phyloP scores from a whole-genome alignment of 92 coral and sea anemone species.

The Porites cylindrica region DNA sequence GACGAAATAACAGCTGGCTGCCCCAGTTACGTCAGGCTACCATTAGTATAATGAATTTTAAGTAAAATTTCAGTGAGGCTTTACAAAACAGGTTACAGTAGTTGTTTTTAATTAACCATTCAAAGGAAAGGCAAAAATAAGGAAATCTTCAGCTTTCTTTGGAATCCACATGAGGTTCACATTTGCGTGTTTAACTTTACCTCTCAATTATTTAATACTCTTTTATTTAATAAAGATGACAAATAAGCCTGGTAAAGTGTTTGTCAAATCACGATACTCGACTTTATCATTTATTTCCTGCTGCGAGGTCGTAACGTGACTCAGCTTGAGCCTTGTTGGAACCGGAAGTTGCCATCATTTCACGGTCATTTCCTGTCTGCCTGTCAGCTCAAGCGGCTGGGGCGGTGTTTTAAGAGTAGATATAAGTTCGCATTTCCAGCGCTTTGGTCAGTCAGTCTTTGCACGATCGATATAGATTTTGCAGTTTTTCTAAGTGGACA shows the following conservation, averaged over 20 bases:
- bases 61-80: no score
- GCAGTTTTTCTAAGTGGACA: not conserved
- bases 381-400: conserved; percentile 37
- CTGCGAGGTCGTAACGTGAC: not conserved
- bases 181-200: not conserved
- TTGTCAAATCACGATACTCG: not conserved
- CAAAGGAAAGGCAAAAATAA: no score
- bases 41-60: no score
- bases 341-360: conserved; percentile 32
- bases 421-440: conserved; percentile 1
- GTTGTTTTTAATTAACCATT: no score
- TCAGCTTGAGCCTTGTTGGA: not conserved
- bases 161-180: not conserved
- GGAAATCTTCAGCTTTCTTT: no score
- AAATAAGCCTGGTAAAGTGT: no score
- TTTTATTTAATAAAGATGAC: not conserved
- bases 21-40: no score
- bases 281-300: not conserved
- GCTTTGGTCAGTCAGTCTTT: not conserved
- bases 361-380: conserved; percentile 43
- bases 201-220: not conserved
- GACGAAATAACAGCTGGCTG: no score
- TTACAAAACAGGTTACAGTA: no score
- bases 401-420: not conserved
- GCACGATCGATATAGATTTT: not conserved